Base-by-base conservation (phyloP, 1,140 invertebrate genomes). In the Parapsyche elsis region DNA sequence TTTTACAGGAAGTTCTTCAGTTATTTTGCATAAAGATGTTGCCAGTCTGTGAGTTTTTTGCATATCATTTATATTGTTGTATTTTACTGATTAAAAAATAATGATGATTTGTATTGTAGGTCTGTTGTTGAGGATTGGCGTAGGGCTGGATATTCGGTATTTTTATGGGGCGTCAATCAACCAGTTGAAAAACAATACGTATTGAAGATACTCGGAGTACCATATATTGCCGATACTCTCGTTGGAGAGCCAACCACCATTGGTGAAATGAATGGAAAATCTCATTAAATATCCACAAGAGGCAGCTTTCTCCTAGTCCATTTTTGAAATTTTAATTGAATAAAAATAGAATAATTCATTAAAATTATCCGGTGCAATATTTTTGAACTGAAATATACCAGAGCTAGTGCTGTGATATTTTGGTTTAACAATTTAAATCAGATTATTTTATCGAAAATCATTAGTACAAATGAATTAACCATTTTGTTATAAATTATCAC, bases 1-100 rank as follows among this genome's bases (percentile, higher is more conserved):
- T 89, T 86, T 93, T 87, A 87, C 86, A 64, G 81, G 92, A 49
- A 86, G 92, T 49, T 93, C 93, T 46, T 90, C 91, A 14, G 89
- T 94, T 14, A 84, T 94, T 5, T 84, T 94, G 26, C 92, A 94
- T 85, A 94, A 94, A 86, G 93, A 94, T 84, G 88, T 88, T 10
- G 86, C 94, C 23, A 92, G 90, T 85, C 88, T 87, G 93, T 94
- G 45, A 46, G 61, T 30, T 61, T 59, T 1, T 44, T 9, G 21
- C 9, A 9, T 38, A 67, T 26, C 10, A 5, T 71, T 78, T 16
- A 23, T 45, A 2, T 19, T 44, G 19, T 49, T 64, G 61, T 19
- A 59, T 64, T 24, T n/a, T 64, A 64, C 9, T 77, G 14, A 38
- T 7, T 77, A 70, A 78, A 10, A 5, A 16, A 74, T 80, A 67